Conservation (phyloP, 2,888 invertebrate species). For the Pristionchus maxplancki region DNA sequence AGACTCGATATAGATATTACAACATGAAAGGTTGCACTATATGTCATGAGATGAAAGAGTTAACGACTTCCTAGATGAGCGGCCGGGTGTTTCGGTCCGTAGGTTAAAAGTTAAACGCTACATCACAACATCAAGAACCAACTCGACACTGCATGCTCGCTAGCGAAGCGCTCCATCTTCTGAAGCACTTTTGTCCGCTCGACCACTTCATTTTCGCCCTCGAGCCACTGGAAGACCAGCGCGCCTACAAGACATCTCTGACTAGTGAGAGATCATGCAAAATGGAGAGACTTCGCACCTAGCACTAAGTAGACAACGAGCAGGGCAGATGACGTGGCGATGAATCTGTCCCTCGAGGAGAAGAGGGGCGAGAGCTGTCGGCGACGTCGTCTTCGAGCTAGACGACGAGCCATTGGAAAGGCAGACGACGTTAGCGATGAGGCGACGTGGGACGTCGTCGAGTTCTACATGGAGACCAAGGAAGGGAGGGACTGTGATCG, state of each 20-base stretch:
- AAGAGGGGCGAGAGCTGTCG: neutral
- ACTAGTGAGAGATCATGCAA: too few relatives aligned
- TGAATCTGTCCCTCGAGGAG: neutral
- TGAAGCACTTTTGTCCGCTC: neutral
- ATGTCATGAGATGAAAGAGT: neutral
- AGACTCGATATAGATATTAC: too few relatives aligned
- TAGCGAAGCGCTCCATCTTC: neutral
- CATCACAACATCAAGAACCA: neutral
- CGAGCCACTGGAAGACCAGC: constrained; percentile 26
- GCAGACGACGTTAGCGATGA: neutral
- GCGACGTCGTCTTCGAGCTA: neutral
- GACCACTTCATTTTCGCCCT: neutral
- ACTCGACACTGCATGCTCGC: neutral
- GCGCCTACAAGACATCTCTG: too few relatives aligned
- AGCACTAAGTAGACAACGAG: neutral
- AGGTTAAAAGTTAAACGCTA: neutral
- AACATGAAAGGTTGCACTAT: too few relatives aligned
- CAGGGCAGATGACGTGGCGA: neutral
- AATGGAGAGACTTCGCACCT: too few relatives aligned
- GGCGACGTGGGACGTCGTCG: too few relatives aligned
- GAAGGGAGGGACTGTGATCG: too few relatives aligned
- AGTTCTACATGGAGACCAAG: too few relatives aligned
- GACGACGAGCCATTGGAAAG: neutral
- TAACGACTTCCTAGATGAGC: too few relatives aligned
- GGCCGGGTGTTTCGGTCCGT: too few relatives aligned